Conservation (phyloP, 2,113 vertebrate species). For the Dasyornis broadbenti region DNA sequence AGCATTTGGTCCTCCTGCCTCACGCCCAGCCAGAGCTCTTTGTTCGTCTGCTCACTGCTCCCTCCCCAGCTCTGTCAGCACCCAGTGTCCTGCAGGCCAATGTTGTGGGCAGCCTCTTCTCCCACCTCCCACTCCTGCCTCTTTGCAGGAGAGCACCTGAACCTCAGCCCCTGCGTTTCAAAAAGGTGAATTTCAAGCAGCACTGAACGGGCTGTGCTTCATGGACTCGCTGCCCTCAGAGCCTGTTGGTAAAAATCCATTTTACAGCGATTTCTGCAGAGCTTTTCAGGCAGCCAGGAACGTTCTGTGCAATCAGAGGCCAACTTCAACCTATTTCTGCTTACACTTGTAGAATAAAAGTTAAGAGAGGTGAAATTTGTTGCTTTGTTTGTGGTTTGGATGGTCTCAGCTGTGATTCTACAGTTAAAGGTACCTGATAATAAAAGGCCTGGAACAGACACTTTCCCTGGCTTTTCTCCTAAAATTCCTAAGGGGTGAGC, state of each 20-base stretch:
- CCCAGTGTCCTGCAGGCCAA: not conserved
- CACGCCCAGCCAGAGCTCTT: not conserved
- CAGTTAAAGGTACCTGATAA: not conserved
- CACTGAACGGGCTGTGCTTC: rapidly evolving
- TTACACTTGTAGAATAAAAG: not conserved
- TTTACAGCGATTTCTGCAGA: not conserved
- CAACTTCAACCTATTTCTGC: not conserved
- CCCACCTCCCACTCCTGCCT: not conserved
- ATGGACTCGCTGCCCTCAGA: not conserved
- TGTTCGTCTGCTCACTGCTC: not conserved
- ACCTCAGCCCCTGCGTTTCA: not conserved
- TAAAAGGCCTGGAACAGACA: not conserved
- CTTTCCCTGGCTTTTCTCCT: not conserved
- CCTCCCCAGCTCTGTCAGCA: not conserved
- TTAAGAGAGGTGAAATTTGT: not conserved
- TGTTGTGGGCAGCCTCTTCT: not conserved
- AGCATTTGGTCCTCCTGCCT: not conserved
- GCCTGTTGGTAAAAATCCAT: not conserved
- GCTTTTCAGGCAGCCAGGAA: not conserved
- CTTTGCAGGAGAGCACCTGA: not conserved
- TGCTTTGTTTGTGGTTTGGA: not conserved
- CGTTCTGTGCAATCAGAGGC: not conserved
- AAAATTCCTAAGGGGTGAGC: not conserved
- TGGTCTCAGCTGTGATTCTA: not conserved
- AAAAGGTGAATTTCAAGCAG: not conserved